These are phyloP conservation scores for Hippasteria phrygiana DNA, from an alignment of 53 echinoderm and acorn worm genomes.

Conservation along the genomic window DNA sequence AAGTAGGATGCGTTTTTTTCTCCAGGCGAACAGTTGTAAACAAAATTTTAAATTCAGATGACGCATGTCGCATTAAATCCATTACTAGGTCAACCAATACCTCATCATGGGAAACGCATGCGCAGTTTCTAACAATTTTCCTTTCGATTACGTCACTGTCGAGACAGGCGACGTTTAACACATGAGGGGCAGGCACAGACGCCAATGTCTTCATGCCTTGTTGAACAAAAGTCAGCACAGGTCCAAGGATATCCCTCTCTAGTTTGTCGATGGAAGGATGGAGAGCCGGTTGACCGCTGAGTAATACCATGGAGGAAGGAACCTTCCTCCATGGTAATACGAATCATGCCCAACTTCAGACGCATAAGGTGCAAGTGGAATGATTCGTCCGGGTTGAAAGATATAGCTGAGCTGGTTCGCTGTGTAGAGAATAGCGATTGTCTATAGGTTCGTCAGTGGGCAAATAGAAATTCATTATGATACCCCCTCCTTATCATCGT, in stretches of 20 bases:
- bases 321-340: too few species aligned
- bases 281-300: constrained; percentile 76
- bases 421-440: constrained; percentile 43
- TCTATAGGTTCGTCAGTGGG: too few species aligned
- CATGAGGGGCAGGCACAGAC: constrained; percentile 85
- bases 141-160: constrained; percentile 67
- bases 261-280: constrained; percentile 73
- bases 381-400: constrained; percentile 42
- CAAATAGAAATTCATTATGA: too few species aligned
- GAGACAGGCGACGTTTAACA: constrained; percentile 89
- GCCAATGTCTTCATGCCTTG: constrained; percentile 80
- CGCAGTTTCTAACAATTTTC: background rate
- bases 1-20: background rate
- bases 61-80: background rate
- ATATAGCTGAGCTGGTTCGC: constrained; percentile 82
- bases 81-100: background rate
- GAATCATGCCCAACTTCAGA: constrained; percentile 69
- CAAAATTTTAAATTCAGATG: background rate
- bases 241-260: constrained; percentile 69
- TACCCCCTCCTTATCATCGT: too few species aligned
- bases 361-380: constrained; percentile 44
- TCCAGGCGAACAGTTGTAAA: background rate
- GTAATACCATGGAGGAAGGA: too few species aligned
- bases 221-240: constrained; percentile 49
- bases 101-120: constrained; percentile 26